Evolutionary conservation across 2,888 invertebrate species (phyloP), one percentile per base, ranked within the genome.

Genomic region (Caenorhabditis sp.): DNA sequence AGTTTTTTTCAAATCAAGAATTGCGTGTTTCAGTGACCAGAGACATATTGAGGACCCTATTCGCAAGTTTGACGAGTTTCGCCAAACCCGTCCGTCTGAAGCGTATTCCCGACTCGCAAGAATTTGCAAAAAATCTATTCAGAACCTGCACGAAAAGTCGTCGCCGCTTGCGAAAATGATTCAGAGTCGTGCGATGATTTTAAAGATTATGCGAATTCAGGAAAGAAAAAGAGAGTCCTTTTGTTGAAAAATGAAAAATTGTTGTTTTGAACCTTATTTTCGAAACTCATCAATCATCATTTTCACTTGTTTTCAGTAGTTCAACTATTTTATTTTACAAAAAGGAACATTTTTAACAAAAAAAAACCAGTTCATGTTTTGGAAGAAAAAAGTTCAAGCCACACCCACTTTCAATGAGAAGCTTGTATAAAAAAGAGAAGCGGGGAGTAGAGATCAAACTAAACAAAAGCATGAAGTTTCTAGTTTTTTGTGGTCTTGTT

Each of bases 131-230:
- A 50, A 50, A 12, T 31, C 24, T 6, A 23, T 21, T 24, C 4
- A 24, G 23, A 31, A 14, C 19, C 61, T 8, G 24, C 63, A 26
- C 63, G 64, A 31, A 17, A 37, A 0, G 21, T 69, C 19, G 26
- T 19, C n/a, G 31, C 36, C n/a, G 5, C 61, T 51, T 59, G 54
- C 60, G 5, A 23, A 1, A 64, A 64, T 57, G 50, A 57, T 23
- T 63, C 63, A 24, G 50, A 64, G 37, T 51, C 61, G 1, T 36
- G 63, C 12, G 37, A 58, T 57, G 63, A 31, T 31, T 31, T 6
- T 4, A 10, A 31, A 31, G 31, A 31, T 31, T 31, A 10, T 31
- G 10, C 31, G 31, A 31, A 4, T 31, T 31, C 31, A 31, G 31
- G 31, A 10, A 6, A 10, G 31, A 6, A 10, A 31, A 31, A 31